A percentile compares a stretch with the other conserved stretches of the same genome.
Evolutionary conservation across 2,888 invertebrate genomes (phyloP).

Genomic region (Byasa hedistus): DNA sequence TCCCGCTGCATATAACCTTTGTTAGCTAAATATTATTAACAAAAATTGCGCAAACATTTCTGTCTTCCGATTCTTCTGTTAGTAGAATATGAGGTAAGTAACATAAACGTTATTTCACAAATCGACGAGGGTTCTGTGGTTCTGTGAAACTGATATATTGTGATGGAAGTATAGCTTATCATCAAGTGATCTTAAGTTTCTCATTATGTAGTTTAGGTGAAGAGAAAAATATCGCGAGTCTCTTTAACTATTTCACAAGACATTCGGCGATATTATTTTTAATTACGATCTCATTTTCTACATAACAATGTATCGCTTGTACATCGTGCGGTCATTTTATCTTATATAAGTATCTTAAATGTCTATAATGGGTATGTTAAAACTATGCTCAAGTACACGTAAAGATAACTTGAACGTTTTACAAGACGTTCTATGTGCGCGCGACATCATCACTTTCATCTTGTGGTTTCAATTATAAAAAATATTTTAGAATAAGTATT

Average conservation of each 20-base stretch:
- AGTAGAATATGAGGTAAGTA: too few relatives aligned
- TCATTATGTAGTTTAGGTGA: too few relatives aligned
- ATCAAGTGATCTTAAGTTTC: too few relatives aligned
- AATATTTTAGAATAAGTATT: background rate
- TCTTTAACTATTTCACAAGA: background rate
- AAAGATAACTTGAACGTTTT: background rate
- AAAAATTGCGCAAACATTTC: too few relatives aligned
- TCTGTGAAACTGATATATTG: too few relatives aligned
- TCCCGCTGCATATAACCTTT: too few relatives aligned
- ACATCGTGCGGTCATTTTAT: background rate
- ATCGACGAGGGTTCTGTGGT: too few relatives aligned
- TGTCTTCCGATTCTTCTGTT: too few relatives aligned
- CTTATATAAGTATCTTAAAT: background rate
- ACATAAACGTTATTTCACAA: too few relatives aligned
- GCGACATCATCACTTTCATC: constrained; percentile 5
- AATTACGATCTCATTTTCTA: background rate
- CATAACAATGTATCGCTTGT: background rate
- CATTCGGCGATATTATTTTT: background rate
- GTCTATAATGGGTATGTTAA: background rate
- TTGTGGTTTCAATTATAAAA: background rate
- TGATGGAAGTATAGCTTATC: too few relatives aligned
- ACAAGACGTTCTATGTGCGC: background rate
- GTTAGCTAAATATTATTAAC: too few relatives aligned
- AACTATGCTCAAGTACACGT: constrained; percentile 2
- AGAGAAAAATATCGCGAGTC: too few relatives aligned